Evolutionary conservation across 64 coral and sea anemone species (phyloP), one percentile per base, ranked within the genome.

Genomic region (Catalaphyllia jardinei): DNA sequence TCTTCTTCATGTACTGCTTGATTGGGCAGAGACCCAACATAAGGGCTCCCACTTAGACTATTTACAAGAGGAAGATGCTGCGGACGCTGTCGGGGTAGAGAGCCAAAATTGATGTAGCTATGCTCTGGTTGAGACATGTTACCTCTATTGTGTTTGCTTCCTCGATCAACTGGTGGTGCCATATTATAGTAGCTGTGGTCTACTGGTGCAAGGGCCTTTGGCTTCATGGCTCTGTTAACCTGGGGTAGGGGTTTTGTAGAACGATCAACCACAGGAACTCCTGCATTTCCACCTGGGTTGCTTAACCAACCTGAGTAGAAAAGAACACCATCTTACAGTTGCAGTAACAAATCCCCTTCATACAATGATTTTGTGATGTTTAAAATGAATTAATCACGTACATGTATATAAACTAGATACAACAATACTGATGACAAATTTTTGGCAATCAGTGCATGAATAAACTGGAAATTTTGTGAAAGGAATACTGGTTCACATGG

Each of bases 121-220:
- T 35, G 81, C 30, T 85, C 81, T 71, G 63, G 63, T 42, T 24
- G 31, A 20, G 81, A 33, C 38, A 85, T 13, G 5, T 22, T 12
- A 19, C n/a, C 22, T 51, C 33, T 85, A 28, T 85, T 85, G 35
- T 81, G 35, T 35, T 92, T 92, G 74, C 20, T 67, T 65, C 71
- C 50, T 60, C 90, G 31, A 42, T 92, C 67, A 64, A 92, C 83
- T 18, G 83, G 83, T 73, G 89, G 89, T 42, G 89, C 79, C 51
- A 91, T 59, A 35, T 91, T 91, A 25, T 51, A 74, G 80, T 91
- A 91, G 29, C 42, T 74, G 60, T 91, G 89, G 72, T 91, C 27
- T 35, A 3, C 3, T 71, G 27, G 52, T 80, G 27, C 46, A 50
- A 12, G 22, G 4, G 81, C 38, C 65, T 17, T 71, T 77, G 90